Conservation (phyloP, 1,140 invertebrate species). For the Sinella curviseta region DNA sequence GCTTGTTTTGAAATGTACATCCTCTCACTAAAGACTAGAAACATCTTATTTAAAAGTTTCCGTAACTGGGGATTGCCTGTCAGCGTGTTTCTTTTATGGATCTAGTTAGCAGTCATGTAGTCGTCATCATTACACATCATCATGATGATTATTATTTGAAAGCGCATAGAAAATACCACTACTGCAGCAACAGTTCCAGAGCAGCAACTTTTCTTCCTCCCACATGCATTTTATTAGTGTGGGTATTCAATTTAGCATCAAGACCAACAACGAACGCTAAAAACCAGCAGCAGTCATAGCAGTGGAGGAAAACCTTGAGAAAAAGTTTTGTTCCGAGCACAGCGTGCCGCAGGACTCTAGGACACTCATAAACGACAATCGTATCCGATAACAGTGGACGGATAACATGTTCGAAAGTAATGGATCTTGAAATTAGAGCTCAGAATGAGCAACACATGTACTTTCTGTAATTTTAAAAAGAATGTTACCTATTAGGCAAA, state of each 20-base stretch:
- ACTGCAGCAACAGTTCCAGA: not conserved
- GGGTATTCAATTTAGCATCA: not conserved
- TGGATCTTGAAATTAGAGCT: slow-evolving; percentile 23
- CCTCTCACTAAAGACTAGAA: not conserved
- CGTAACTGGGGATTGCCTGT: no score
- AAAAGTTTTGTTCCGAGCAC: no score
- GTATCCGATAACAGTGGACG: slow-evolving; percentile 11
- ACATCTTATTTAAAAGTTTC: no score
- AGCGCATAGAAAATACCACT: no score
- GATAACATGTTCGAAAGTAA: slow-evolving; percentile 19
- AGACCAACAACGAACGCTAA: no score
- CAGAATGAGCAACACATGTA: slow-evolving; percentile 20
- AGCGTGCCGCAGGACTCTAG: not conserved
- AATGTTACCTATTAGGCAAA: not conserved
- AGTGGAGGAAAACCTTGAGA: no score
- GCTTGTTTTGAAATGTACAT: slow-evolving; percentile 19
- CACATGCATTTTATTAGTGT: slow-evolving; percentile 6
- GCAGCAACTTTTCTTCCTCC: not conserved
- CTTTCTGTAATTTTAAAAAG: not conserved
- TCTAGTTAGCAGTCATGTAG: not conserved
- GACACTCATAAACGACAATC: not conserved
- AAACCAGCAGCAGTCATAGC: no score
- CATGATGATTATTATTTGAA: not conserved
- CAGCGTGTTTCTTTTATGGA: not conserved
- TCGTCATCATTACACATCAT: not conserved